Base-by-base conservation (phyloP, 1,140 invertebrate genomes). In the Chironomus striatipennis region DNA sequence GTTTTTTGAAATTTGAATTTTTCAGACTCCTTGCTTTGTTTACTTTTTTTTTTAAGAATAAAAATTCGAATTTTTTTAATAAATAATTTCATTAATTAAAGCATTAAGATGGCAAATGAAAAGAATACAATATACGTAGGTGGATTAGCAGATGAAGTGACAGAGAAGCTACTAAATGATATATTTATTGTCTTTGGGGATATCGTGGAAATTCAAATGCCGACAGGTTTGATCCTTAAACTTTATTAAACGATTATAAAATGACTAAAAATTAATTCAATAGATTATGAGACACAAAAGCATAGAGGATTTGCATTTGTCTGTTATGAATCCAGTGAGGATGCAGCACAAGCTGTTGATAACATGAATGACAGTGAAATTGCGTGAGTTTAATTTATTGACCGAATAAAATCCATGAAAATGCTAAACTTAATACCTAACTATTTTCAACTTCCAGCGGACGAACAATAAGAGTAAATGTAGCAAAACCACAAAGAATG, bases 101-200 rank as follows among this genome's bases (percentile, higher is more conserved):
- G 18, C 18, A 10, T 9, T 10, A 10, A 43, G 8, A 82, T 82
- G 81, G 83, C 86, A 6, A 90, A 90, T 80, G 86, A 89, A 12
- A 93, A 93, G 78, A 85, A 90, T 75, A 93, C 91, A 10, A 87
- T 93, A 75, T 93, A 93, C 79, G 91, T 93, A 15, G 91, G 98
- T 77, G 97, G 98, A 7, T 86, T 99, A 77, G 93, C 96, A 0
- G 97, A 99, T 80, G 97, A 99, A 87, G 97, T 98, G 0, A 95
- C 97, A 79, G 96, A 98, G 79, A 96, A 98, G 84, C 89, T 97
- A 75, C 84, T 99, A 4, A 93, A 96, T 82, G 94, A 95, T 76
- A 97, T 97, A 0, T 99, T 99, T 80, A 95, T 98, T 78, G 96
- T 97, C 15, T 99, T 99, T 85, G 98, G 98, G 12, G 98, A 99